Evolutionary conservation across 2,888 invertebrate species (phyloP).

Genomic region (Crioceris asparagi): DNA sequence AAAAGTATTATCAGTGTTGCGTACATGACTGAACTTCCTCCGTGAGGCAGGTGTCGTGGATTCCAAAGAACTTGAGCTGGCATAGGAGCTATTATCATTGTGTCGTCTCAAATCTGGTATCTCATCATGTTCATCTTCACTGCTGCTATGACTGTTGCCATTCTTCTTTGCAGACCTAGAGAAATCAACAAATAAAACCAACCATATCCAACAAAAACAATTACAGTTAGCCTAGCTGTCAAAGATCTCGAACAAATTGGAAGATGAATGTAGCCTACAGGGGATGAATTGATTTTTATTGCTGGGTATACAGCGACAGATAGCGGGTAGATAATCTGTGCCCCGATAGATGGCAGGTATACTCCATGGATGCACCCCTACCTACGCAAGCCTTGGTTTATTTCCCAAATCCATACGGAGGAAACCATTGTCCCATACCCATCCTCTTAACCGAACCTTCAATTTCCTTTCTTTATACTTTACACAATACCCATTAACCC

Average conservation of each 20-base stretch:
- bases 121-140: slow-evolving; percentile 37
- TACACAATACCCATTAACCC: no score
- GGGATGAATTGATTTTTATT: no score
- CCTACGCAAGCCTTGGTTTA: background rate
- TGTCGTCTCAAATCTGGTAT: slow-evolving; percentile 36
- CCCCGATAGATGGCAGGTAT: background rate
- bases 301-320: no score
- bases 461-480: no score
- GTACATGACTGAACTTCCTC: slow-evolving; percentile 33
- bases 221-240: no score
- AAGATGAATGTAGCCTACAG: no score
- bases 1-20: slow-evolving; percentile 1
- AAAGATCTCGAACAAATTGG: no score
- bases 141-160: slow-evolving; percentile 29
- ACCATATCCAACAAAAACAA: no score
- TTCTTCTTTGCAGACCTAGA: slow-evolving; percentile 27
- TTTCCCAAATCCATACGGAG: no score
- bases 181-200: no score
- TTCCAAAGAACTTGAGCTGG: slow-evolving; percentile 41
- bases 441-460: no score
- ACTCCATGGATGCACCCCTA: background rate
- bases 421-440: no score
- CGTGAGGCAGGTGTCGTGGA: slow-evolving; percentile 40
- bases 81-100: slow-evolving; percentile 38
- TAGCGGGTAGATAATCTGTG: background rate